Evolutionary conservation across 1,140 invertebrate genomes (phyloP).

Genomic region (Helicorthomorpha holstii): DNA sequence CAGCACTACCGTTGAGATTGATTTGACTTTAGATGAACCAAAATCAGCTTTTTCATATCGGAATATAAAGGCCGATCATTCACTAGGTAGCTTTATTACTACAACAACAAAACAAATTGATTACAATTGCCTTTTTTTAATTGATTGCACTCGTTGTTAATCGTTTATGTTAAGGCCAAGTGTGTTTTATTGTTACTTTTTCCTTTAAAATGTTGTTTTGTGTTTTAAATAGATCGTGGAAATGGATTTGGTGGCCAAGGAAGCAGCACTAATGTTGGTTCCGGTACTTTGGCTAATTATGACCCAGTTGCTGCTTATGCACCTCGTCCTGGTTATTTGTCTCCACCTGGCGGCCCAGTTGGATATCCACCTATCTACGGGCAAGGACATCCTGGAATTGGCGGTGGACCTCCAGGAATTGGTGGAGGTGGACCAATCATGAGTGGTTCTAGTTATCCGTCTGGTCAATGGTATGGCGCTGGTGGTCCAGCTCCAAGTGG

Average conservation of each 20-base stretch:
- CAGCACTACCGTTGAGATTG: too few species aligned
- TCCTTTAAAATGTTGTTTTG: too few species aligned
- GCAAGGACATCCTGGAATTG: background rate
- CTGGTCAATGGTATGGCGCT: background rate
- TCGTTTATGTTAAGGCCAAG: too few species aligned
- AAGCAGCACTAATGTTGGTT: conserved; percentile 4
- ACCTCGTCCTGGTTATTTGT: background rate
- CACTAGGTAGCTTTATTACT: too few species aligned
- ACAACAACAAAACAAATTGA: too few species aligned
- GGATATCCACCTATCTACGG: background rate
- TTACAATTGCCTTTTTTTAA: too few species aligned
- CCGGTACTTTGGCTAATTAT: background rate
- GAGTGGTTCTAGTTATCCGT: background rate
- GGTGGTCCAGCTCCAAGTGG: background rate
- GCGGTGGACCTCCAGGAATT: background rate
- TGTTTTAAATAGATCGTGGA: background rate
- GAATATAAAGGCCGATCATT: too few species aligned
- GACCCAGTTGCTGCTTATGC: background rate
- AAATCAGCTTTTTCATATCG: too few species aligned
- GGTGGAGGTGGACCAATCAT: background rate
- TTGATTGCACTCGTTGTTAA: too few species aligned
- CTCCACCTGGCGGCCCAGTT: background rate
- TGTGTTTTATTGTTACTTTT: too few species aligned
- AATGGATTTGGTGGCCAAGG: background rate
- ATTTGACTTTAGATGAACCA: too few species aligned